These are phyloP conservation scores for Phalloptychus januarius DNA, from an alignment of 2,797 vertebrate species.

Conservation along the genomic window DNA sequence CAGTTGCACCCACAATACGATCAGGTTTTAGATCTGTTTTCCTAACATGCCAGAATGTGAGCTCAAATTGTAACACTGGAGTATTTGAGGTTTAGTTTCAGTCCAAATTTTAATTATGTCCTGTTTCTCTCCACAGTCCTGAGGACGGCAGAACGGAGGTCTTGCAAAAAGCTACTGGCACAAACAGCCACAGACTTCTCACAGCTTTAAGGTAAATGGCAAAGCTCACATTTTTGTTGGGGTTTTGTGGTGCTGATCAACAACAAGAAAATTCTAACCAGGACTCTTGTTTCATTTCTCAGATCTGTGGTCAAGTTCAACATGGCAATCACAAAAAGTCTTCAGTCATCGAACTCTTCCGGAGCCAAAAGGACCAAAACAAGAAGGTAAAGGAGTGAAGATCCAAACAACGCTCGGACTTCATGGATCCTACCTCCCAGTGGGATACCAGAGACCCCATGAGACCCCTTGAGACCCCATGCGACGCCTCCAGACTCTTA, in stretches of 20 bases:
- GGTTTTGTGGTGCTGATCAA: not conserved
- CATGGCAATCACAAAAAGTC: constrained; percentile 11
- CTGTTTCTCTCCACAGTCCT: constrained; percentile 61
- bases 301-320: constrained; percentile 71
- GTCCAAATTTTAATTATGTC: constrained; percentile 17
- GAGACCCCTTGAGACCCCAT: not conserved
- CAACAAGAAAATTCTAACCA: constrained; percentile 7
- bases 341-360: constrained; percentile 23
- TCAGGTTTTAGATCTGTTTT: not conserved
- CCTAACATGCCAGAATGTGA: not conserved
- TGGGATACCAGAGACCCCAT: not conserved
- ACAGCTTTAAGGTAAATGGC: constrained; percentile 68
- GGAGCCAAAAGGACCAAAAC: constrained; percentile 29
- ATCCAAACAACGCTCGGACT: not conserved
- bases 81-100: not conserved
- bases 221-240: not conserved
- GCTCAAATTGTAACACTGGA: not conserved
- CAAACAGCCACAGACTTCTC: constrained; percentile 45
- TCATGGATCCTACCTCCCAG: constrained; percentile 1
- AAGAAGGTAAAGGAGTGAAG: constrained; percentile 27
- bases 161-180: constrained; percentile 8
- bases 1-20: not conserved
- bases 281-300: constrained; percentile 8
- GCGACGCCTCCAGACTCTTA: not conserved
- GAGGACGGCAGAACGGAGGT: constrained; percentile 31